Base-by-base conservation (phyloP, 2,797 vertebrate genomes). In the Kryptolebias ocellatus region DNA sequence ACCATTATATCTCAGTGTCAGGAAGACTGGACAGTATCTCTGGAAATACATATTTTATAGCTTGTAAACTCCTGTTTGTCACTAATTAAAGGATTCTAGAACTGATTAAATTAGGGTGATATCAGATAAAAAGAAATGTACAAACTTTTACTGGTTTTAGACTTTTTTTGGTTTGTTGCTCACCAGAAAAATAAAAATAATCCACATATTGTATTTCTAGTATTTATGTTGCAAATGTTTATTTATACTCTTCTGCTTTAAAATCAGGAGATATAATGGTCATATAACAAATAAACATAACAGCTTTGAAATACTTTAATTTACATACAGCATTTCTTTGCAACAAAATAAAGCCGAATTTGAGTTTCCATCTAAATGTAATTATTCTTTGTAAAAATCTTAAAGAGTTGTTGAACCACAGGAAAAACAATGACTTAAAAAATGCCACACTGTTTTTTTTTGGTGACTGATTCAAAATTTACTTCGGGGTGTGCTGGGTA, bases 1-100 rank as follows among this genome's bases (percentile, higher is more conserved):
- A 71, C 56, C 71, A 57, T 39, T 39, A 10, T 70, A 74, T 74
- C 72, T 83, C 57, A 74, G 62, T 63, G 70, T 78, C 65, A 70
- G 58, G 27, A 34, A 37, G 49, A 24, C 58, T 67, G 76, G 74
- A 81, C 80, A 73, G 61, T 69, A 74, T 76, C 45, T 72, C 51
- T 56, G 53, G 34, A 70, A 77, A 76, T 72, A 53, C 61, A 60
- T 57, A 29, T 72, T 70, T 72, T 72, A 66, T 54, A 52, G 67
- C 60, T 64, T 50, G 58, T 70, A 62, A 79, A 64, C 31, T 1
- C 7, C 11, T 11, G 4, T 7, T 34, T 37, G 50, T 72, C 46
- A 52, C 12, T 2, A 9, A 14, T 18, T 45, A 31, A 51, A 69
- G 28, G n/a, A 53, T 50, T 64, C 53, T 29, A n/a, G 6, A 29